phyloP scores from a whole-genome alignment of 2,113 vertebrate genomes.

The Camelus dromedarius region DNA sequence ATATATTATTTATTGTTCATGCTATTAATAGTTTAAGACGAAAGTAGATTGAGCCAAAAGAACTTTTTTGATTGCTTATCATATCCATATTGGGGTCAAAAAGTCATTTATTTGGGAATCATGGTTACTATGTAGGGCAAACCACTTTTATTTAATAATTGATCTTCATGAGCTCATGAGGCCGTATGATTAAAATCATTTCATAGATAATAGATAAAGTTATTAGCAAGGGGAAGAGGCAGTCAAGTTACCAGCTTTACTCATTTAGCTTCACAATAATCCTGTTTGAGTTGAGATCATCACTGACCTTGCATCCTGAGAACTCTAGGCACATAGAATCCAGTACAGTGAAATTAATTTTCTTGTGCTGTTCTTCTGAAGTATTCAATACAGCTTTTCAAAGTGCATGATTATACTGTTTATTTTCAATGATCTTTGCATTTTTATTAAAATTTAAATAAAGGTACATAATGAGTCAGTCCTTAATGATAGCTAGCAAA shows the following conservation, averaged over 20 bases:
- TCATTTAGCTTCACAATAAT: conserved; percentile 29
- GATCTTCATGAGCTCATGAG: neutral
- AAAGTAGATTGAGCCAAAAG: conserved; percentile 40
- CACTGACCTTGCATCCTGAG: conserved; percentile 44
- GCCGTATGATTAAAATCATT: neutral
- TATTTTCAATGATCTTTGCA: conserved; percentile 68
- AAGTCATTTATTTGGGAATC: conserved; percentile 44
- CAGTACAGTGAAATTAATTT: conserved; percentile 57
- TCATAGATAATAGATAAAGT: neutral
- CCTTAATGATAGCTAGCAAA: conserved; percentile 45
- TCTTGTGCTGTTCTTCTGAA: conserved; percentile 55
- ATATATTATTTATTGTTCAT: conserved; percentile 14
- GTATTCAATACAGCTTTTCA: conserved; percentile 55
- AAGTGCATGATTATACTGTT: conserved; percentile 64
- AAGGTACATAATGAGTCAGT: conserved; percentile 50
- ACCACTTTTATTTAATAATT: conserved; percentile 34
- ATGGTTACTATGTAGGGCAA: neutral
- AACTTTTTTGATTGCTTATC: conserved; percentile 1
- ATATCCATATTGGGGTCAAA: neutral
- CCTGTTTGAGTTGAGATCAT: conserved; percentile 28
- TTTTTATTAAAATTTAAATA: conserved; percentile 75
- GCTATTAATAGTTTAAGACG: conserved; percentile 50
- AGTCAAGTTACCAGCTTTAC: neutral
- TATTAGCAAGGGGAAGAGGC: conserved; percentile 24
- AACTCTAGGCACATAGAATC: neutral